These are phyloP conservation scores for Leucoma salicis DNA, from an alignment of 2,888 invertebrate species.

Conservation along the genomic window DNA sequence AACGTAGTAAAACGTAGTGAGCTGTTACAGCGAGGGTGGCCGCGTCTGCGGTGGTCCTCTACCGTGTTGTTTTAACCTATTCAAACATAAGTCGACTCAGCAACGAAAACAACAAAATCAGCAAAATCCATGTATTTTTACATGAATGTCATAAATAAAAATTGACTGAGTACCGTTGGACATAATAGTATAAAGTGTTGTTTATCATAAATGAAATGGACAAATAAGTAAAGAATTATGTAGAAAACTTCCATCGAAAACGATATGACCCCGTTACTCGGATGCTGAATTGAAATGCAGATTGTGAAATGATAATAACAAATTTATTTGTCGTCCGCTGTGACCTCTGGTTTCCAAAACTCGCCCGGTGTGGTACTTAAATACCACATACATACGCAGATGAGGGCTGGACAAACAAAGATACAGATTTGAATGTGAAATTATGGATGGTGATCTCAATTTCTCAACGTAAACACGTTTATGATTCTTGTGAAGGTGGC, in stretches of 20 bases:
- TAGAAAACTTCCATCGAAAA: conserved; percentile 61
- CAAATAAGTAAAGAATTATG: conserved; percentile 55
- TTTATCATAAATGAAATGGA: conserved; percentile 41
- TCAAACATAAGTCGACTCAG: conserved; percentile 32
- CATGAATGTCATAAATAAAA: conserved; percentile 47
- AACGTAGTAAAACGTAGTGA: no score
- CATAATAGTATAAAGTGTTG: conserved; percentile 33
- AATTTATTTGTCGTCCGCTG: conserved; percentile 65
- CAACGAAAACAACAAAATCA: conserved; percentile 37
- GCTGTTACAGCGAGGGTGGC: conserved; percentile 41
- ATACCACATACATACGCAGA: conserved; percentile 69
- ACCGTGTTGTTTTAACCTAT: conserved; percentile 52
- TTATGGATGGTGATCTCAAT: conserved; percentile 62
- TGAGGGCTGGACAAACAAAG: conserved; percentile 69
- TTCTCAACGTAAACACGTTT: conserved; percentile 61
- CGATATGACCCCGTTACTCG: conserved; percentile 75
- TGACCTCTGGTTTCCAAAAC: conserved; percentile 67
- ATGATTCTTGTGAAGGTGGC: conserved; percentile 34
- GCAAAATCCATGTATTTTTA: conserved; percentile 27
- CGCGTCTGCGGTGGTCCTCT: conserved; percentile 50
- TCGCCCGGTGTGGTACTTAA: conserved; percentile 53
- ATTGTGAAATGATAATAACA: conserved; percentile 70
- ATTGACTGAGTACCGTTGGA: conserved; percentile 42
- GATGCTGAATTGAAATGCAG: conserved; percentile 71
- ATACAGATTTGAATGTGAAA: conserved; percentile 71